Evolutionary conservation across 2,797 vertebrate species (phyloP), one percentile per base, ranked within the genome.

Genomic region (Orestias chungarensis): DNA sequence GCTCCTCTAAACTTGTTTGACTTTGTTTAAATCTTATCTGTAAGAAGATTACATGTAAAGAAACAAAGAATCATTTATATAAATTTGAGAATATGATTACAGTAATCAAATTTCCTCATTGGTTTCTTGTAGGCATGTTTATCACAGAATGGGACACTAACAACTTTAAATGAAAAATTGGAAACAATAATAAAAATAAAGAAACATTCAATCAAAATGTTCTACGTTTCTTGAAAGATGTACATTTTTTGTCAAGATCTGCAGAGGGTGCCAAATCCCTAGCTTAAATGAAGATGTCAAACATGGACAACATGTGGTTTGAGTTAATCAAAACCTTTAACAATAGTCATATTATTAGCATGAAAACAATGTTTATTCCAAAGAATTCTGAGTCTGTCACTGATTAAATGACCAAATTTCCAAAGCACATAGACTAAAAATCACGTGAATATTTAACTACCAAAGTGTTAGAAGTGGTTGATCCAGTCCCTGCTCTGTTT

Each of bases 211-310:
- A 68, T 14, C 18, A 29, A 17, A 42, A 31, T 62, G 47, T 15
- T 43, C 42, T 43, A 10, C 3, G 42, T 11, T 43, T 43, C 8
- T 38, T 38, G 38, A 38, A 38, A 38, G 38, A 38, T 33, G 35
- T 62, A 6, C 0, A 43, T 20, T 69, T 59, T 61, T 20, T 61
- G n/a, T 61, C 35, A n/a, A 61, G 33, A 62, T 38, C 91, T 70
- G 71, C 71, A 90, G 91, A 83, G 79, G 87, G 87, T 81, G 75
- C 74, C 70, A 88, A 38, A 81, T 72, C 52, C n/a, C 47, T 18
- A 4, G 68, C 23, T 52, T 18, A 82, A 72, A 74, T 29, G 12
- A 7, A 75, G 49, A 61, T 10, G 4, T 3, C n/a, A 70, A 47
- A 49, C 3, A 23, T 78, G 25, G n/a, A 68, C 6, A 4, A 12